A percentile compares a stretch with the other conserved stretches of the same genome.
Evolutionary conservation across 2,888 invertebrate genomes (phyloP).

Genomic region (Leistus spinibarbis): DNA sequence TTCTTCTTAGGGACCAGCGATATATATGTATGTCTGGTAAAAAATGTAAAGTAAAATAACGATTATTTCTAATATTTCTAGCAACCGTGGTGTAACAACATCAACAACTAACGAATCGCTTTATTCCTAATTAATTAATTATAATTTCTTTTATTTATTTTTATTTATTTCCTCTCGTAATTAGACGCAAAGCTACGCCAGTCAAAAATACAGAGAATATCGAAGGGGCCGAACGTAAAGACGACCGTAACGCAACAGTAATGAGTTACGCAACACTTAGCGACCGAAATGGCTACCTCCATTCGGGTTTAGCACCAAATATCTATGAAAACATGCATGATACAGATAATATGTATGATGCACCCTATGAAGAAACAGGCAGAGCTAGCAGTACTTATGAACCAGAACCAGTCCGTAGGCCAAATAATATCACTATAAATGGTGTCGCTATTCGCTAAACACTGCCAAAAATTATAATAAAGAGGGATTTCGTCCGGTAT

Average conservation of each 20-base stretch:
- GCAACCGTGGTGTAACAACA: background rate
- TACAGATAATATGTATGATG: conserved; percentile 73
- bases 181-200: conserved; percentile 81
- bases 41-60: too few relatives aligned
- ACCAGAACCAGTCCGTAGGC: conserved; percentile 67
- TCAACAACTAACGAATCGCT: background rate
- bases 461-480: conserved; percentile 13
- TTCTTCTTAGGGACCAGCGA: too few relatives aligned
- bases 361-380: conserved; percentile 72
- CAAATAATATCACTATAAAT: conserved; percentile 81
- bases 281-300: conserved; percentile 64
- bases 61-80: background rate
- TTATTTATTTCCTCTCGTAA: conserved; percentile 42
- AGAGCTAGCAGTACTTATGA: conserved; percentile 65
- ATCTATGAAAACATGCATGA: conserved; percentile 69
- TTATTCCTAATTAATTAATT: conserved; percentile 1
- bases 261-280: conserved; percentile 88
- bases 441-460: conserved; percentile 82
- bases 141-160: background rate
- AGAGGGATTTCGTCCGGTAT: background rate
- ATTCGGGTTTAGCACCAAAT: conserved; percentile 54
- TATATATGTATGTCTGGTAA: too few relatives aligned
- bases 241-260: conserved; percentile 84
- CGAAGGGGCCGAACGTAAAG: conserved; percentile 83
- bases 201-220: conserved; percentile 89